These are phyloP conservation scores for Agriopis aurantiaria DNA, from an alignment of 2,888 invertebrate species.

Conservation along the genomic window DNA sequence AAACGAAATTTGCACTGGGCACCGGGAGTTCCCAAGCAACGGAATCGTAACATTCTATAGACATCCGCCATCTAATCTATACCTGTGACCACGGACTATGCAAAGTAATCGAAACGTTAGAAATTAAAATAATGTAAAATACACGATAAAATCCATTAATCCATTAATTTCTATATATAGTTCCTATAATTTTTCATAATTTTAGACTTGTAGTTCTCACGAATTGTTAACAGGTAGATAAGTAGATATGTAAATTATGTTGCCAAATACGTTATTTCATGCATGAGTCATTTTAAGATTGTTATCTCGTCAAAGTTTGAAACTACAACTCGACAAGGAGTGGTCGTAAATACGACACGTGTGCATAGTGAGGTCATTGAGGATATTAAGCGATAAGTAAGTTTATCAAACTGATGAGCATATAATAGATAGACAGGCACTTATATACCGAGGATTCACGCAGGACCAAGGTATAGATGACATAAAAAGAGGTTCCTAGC, in stretches of 20 bases:
- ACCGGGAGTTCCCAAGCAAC: too few species aligned
- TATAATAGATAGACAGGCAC: not conserved
- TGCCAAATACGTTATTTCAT: not conserved
- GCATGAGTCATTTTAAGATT: conserved; percentile 14
- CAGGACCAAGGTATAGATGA: not conserved
- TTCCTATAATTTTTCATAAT: not conserved
- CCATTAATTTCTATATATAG: too few species aligned
- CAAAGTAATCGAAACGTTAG: too few species aligned
- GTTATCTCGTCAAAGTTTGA: conserved; percentile 11
- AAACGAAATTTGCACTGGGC: too few species aligned
- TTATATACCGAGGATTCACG: not conserved
- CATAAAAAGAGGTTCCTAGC: not conserved
- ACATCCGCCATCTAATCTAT: too few species aligned
- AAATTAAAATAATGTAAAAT: too few species aligned
- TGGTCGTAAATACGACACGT: conserved; percentile 8
- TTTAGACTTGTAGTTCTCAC: not conserved
- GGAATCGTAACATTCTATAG: too few species aligned
- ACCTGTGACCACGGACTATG: too few species aligned
- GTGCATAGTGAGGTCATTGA: conserved; percentile 15
- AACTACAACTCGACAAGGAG: conserved; percentile 6
- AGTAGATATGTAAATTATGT: not conserved
- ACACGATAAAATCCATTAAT: too few species aligned
- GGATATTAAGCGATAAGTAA: conserved; percentile 6
- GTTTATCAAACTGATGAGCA: not conserved
- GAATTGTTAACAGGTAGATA: not conserved